Base-by-base conservation (phyloP, 2,797 vertebrate genomes). In the Hipposideros larvatus region DNA sequence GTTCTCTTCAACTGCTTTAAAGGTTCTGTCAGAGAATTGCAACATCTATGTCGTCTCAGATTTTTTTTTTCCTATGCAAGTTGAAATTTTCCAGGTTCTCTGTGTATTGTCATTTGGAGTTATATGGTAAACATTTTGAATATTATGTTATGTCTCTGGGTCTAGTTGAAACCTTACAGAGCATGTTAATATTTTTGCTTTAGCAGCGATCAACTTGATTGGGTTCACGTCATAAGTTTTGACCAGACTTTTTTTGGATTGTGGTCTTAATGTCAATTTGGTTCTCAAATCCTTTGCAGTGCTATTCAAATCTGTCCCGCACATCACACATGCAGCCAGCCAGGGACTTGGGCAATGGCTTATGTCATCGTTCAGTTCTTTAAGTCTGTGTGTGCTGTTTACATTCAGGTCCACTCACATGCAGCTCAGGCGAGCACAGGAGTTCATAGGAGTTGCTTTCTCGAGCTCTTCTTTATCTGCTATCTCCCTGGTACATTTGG, bases 201-300 rank as follows among this genome's bases (percentile, higher is more conserved):
- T 65, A 68, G 19, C 26, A 5, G 9, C 14, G 21, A 34, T 31
- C 24, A 51, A 2, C 34, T n/a, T 85, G 34, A 55, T 21, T 85
- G 78, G n/a, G 51, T 88, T 90, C 34, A n/a, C n/a, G 28, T 80
- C n/a, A n/a, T 7, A 61, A 28, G 5, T 91, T 90, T 84, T 66
- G 55, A 85, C 16, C 48, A 85, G 26, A 77, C 28, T 86, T 61
- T 48, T 95, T 95, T 90, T 48, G 34, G 16, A 19, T 87, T 70
- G n/a, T 90, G 53, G n/a, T 63, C 5, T 66, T 28, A 59, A 1
- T 26, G 43, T 73, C 37, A 77, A 22, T 66, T 82, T 86, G 22
- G n/a, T 34, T 63, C 77, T 53, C 37, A 93, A 16, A 61, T 79
- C 68, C 13, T 65, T 65, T 34, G 7, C 14, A 15, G 14, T 79